Percentiles rank a stretch among this genome's conserved stretches.
Evolutionary conservation across 1,140 invertebrate species (phyloP).

Genomic region (Drosophila lini): DNA sequence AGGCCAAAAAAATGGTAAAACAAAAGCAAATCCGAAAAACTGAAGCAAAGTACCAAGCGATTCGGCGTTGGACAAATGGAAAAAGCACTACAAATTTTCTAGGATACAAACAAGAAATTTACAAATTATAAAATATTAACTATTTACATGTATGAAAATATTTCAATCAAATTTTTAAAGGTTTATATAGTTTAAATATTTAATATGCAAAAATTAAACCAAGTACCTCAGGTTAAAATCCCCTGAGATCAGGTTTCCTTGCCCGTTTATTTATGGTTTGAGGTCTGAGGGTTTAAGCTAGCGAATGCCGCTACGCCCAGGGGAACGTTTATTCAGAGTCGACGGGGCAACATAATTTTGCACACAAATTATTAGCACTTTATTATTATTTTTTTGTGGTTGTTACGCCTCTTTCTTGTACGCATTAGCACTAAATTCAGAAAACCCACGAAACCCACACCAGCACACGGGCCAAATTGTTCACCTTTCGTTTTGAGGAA

Average conservation of each 20-base stretch:
- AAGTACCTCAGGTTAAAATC: background rate
- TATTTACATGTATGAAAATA: background rate
- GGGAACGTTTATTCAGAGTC: conserved; percentile 43
- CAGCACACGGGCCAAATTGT: conserved; percentile 9
- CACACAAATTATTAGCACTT: conserved; percentile 77
- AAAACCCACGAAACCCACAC: conserved; percentile 24
- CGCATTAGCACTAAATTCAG: conserved; percentile 67
- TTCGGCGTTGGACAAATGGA: conserved; percentile 15
- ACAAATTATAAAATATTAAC: background rate
- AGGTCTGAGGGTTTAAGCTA: conserved; percentile 16
- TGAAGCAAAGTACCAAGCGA: conserved; percentile 37
- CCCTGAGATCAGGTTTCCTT: conserved; percentile 10
- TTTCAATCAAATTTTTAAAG: background rate
- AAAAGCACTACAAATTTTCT: background rate
- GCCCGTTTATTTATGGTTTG: conserved; percentile 17
- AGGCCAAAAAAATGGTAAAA: conserved; percentile 26
- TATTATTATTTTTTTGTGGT: conserved; percentile 65
- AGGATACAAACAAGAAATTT: background rate
- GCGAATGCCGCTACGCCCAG: conserved; percentile 20
- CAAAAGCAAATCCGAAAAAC: conserved; percentile 14
- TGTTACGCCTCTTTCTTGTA: conserved; percentile 77
- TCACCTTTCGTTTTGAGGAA: conserved; percentile 14
- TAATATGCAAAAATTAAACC: background rate
- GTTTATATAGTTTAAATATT: background rate
- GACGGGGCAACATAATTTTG: conserved; percentile 59